Evolutionary conservation across 2,113 vertebrate species (phyloP).

Genomic region (Phalacrocorax brasilianus): DNA sequence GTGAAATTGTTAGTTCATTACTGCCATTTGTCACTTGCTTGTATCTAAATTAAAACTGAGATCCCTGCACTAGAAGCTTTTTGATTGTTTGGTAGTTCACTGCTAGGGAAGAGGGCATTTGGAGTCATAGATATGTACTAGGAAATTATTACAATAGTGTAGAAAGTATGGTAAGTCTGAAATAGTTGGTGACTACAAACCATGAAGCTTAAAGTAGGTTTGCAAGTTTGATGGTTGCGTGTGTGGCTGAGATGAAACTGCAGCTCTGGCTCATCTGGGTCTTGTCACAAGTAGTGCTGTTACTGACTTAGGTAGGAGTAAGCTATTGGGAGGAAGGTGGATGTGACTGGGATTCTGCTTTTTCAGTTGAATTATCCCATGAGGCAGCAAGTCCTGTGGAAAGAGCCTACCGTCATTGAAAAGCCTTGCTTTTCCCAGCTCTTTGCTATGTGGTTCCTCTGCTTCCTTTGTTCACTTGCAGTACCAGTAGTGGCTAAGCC

Average conservation of each 20-base stretch:
- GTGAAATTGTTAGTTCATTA: neutral
- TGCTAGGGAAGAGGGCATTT: neutral
- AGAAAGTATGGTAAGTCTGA: neutral
- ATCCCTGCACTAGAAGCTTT: neutral
- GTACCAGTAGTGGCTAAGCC: neutral
- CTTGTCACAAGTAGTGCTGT: neutral
- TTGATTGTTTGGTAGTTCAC: neutral
- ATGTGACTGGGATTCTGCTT: neutral
- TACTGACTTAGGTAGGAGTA: neutral
- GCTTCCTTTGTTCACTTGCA: neutral
- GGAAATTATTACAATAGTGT: accelerated
- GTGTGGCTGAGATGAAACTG: neutral
- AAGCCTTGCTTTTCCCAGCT: neutral
- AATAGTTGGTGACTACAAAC: neutral
- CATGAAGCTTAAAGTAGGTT: neutral
- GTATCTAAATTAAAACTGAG: neutral
- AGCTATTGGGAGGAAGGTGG: neutral
- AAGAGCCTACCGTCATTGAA: accelerated
- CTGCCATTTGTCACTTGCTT: neutral
- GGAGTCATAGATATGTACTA: neutral
- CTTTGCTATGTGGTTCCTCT: accelerated
- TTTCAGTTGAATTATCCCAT: neutral
- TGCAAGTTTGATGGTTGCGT: neutral
- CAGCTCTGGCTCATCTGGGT: accelerated
- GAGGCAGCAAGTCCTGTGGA: neutral